Evolutionary conservation across 1,140 invertebrate genomes (phyloP).

Genomic region (Trichoplusia ni): DNA sequence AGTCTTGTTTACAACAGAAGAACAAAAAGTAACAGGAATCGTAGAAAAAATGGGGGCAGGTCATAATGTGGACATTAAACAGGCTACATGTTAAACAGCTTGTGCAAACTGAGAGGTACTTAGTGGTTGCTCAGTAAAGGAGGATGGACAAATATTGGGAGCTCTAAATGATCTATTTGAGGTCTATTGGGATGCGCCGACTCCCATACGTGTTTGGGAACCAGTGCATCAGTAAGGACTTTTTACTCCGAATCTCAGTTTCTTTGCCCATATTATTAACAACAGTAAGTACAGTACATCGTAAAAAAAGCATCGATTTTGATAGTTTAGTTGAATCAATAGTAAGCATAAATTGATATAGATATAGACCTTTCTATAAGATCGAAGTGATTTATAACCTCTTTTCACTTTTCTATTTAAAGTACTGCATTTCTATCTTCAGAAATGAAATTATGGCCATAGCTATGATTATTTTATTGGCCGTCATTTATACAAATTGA

Average conservation of each 20-base stretch:
- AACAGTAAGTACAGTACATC: too few species aligned
- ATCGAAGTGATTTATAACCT: too few species aligned
- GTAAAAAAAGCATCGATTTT: too few species aligned
- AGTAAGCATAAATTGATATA: too few species aligned
- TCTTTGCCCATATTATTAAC: too few species aligned
- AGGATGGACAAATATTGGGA: constrained; percentile 28
- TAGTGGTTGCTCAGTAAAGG: constrained; percentile 40
- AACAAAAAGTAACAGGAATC: constrained; percentile 44
- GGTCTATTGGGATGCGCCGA: not conserved
- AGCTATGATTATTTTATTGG: constrained; percentile 33
- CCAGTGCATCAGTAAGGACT: too few species aligned
- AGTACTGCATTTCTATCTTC: constrained; percentile 1
- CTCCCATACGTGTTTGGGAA: too few species aligned
- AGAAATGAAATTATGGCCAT: constrained; percentile 39
- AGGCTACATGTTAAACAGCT: constrained; percentile 39
- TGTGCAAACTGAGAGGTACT: constrained; percentile 45
- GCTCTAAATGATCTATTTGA: constrained; percentile 27
- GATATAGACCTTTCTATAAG: too few species aligned
- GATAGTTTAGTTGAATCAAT: too few species aligned
- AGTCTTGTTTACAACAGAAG: constrained; percentile 34
- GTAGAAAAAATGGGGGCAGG: constrained; percentile 37
- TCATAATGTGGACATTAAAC: constrained; percentile 46
- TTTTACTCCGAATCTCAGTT: too few species aligned
- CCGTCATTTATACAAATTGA: constrained; percentile 56
- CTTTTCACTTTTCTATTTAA: constrained; percentile 7